Percentiles rank a stretch among this genome's conserved stretches.
These are phyloP conservation scores for Agrotis ipsilon DNA, from an alignment of 2,888 invertebrate species.

Conservation along the genomic window DNA sequence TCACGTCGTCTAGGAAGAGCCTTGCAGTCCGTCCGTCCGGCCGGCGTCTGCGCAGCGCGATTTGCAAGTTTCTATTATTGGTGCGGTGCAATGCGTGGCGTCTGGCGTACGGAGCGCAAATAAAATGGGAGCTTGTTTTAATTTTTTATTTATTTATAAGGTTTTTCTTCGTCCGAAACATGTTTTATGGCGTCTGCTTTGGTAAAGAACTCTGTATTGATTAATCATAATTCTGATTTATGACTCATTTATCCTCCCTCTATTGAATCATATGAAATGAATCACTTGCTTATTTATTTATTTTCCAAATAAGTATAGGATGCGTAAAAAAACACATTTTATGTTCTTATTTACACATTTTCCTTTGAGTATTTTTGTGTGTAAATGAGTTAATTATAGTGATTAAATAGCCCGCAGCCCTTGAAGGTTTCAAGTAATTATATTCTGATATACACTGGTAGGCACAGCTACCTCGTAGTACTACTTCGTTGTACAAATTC, in stretches of 20 bases:
- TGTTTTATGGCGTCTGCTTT: constrained; percentile 10
- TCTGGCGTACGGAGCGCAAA: constrained; percentile 55
- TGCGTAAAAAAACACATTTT: neutral
- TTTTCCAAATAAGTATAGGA: neutral
- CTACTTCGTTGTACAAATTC: constrained; percentile 39
- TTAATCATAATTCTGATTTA: constrained; percentile 9
- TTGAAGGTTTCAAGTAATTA: constrained; percentile 46
- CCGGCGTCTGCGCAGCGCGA: constrained; percentile 63
- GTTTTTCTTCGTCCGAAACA: neutral
- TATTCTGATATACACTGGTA: constrained; percentile 20
- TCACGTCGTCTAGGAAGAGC: constrained; percentile 69
- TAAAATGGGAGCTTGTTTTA: constrained; percentile 15
- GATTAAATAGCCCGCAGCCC: constrained; percentile 43
- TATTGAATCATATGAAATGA: constrained; percentile 51
- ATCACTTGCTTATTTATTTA: constrained; percentile 25
- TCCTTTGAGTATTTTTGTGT: constrained; percentile 7
- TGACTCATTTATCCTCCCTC: constrained; percentile 28
- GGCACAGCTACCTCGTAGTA: constrained; percentile 4
- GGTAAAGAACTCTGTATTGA: neutral
- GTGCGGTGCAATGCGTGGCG: constrained; percentile 55
- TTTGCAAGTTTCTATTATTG: constrained; percentile 67
- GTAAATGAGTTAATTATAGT: constrained; percentile 41
- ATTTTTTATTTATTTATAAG: neutral
- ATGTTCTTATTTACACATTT: neutral
- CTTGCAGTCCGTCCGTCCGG: constrained; percentile 68